phyloP scores from a whole-genome alignment of 1,140 invertebrate genomes.

The Macrobrachium rosenbergii region DNA sequence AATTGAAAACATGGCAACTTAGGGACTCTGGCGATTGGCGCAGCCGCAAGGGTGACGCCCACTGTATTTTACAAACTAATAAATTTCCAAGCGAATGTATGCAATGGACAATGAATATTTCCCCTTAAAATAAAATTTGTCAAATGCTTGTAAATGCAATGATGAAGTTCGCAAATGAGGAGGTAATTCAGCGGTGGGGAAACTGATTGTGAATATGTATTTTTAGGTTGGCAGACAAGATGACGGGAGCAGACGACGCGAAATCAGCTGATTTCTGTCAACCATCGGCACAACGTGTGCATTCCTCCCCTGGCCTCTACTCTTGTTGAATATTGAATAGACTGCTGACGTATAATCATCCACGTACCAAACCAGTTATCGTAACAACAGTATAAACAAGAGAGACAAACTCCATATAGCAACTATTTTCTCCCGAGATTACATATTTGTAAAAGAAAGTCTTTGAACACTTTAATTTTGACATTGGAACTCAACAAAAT shows the following conservation, averaged over 20 bases:
- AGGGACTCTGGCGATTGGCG: conserved; percentile 32
- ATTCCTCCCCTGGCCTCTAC: conserved; percentile 3
- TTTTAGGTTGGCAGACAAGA: not conserved
- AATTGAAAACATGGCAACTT: too few species aligned
- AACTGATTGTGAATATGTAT: too few species aligned
- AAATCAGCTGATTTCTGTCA: conserved; percentile 64
- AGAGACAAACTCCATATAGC: too few species aligned
- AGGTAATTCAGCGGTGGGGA: too few species aligned
- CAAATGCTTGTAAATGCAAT: not conserved
- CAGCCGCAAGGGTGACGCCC: conserved; percentile 46
- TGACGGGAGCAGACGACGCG: conserved; percentile 46
- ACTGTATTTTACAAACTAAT: not conserved
- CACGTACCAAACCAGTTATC: not conserved
- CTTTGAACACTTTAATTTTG: too few species aligned
- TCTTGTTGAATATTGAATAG: not conserved
- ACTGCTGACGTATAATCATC: not conserved
- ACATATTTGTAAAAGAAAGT: too few species aligned
- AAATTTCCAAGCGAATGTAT: not conserved
- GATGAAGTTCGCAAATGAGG: not conserved
- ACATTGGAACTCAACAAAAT: too few species aligned
- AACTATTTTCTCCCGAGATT: too few species aligned
- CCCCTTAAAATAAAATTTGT: not conserved
- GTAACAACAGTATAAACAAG: not conserved
- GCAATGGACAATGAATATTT: not conserved
- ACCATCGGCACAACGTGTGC: conserved; percentile 3